Percentiles rank a stretch among this genome's conserved stretches.
Evolutionary conservation across 2,113 vertebrate species (phyloP).

Genomic region (Corydoras maculifer): DNA sequence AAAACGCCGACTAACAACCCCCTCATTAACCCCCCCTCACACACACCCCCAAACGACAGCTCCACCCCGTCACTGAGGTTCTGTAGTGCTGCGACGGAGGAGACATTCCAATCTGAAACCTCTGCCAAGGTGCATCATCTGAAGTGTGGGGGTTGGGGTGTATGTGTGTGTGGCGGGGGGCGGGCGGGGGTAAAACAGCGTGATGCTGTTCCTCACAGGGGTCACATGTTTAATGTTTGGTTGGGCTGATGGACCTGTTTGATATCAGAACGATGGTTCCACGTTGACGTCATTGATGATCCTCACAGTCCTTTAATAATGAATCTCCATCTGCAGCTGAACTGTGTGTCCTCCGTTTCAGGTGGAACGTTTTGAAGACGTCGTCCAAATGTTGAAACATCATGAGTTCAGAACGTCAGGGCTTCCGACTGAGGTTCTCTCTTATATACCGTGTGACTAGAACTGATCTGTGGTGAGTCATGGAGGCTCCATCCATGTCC

Average conservation of each 20-base stretch:
- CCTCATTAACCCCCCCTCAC: conserved; percentile 39
- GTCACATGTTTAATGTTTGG: no score
- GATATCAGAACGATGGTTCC: no score
- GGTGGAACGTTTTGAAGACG: conserved; percentile 17
- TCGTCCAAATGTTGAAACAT: conserved; percentile 32
- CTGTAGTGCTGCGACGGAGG: conserved; percentile 19
- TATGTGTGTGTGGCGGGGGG: no score
- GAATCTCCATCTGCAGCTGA: no score
- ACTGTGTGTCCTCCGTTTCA: background rate
- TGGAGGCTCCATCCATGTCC: conserved; percentile 60
- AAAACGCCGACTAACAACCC: conserved; percentile 45
- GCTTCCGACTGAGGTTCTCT: conserved; percentile 46
- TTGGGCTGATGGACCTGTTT: no score
- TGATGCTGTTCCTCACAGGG: no score
- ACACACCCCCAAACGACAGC: background rate
- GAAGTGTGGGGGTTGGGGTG: background rate
- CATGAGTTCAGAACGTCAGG: conserved; percentile 47
- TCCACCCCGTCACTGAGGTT: conserved; percentile 29
- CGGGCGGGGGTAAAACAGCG: no score
- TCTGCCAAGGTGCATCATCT: conserved; percentile 28
- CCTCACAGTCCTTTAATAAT: no score
- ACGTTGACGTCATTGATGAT: no score
- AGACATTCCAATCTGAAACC: conserved; percentile 13
- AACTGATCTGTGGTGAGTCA: conserved; percentile 55
- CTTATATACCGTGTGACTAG: conserved; percentile 58